A percentile compares a stretch with the other conserved stretches of the same genome.
These are phyloP conservation scores for Drosophila serrata DNA, from an alignment of 1,140 invertebrate species.

Conservation along the genomic window DNA sequence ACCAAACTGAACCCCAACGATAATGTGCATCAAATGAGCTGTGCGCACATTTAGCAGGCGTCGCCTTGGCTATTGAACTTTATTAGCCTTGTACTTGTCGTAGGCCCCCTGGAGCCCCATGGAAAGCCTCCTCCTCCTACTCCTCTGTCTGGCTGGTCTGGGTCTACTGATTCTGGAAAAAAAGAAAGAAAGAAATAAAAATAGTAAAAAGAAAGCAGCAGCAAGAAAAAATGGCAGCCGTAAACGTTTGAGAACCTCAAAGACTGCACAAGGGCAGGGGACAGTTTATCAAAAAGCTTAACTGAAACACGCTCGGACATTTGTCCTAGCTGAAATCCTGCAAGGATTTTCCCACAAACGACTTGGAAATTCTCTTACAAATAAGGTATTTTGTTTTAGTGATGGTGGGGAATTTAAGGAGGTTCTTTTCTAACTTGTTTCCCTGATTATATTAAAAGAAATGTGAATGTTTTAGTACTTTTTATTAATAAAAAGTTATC, in stretches of 20 bases:
- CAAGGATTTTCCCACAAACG: constrained; percentile 28
- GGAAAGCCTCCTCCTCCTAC: neutral
- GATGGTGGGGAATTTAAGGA: neutral
- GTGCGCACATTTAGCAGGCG: constrained; percentile 79
- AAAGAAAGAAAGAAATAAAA: constrained; percentile 1
- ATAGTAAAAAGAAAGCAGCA: constrained; percentile 8
- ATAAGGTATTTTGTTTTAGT: neutral
- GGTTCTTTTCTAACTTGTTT: neutral
- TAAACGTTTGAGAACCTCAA: constrained; percentile 51
- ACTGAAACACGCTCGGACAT: constrained; percentile 63
- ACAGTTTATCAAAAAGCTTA: constrained; percentile 81
- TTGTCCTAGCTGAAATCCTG: constrained; percentile 34
- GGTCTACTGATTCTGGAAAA: constrained; percentile 38
- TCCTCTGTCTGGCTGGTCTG: constrained; percentile 35
- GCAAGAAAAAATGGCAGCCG: constrained; percentile 42
- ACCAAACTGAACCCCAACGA: constrained; percentile 67
- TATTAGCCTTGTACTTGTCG: constrained; percentile 68
- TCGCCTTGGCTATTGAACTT: constrained; percentile 81
- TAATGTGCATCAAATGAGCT: constrained; percentile 83
- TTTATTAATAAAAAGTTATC: neutral
- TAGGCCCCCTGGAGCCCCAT: neutral
- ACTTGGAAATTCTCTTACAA: constrained; percentile 27
- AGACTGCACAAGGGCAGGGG: constrained; percentile 35
- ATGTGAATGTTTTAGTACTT: neutral
- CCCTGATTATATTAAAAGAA: neutral